phyloP scores from a whole-genome alignment of 2,888 invertebrate species.

The Pandemis cinnamomeana region DNA sequence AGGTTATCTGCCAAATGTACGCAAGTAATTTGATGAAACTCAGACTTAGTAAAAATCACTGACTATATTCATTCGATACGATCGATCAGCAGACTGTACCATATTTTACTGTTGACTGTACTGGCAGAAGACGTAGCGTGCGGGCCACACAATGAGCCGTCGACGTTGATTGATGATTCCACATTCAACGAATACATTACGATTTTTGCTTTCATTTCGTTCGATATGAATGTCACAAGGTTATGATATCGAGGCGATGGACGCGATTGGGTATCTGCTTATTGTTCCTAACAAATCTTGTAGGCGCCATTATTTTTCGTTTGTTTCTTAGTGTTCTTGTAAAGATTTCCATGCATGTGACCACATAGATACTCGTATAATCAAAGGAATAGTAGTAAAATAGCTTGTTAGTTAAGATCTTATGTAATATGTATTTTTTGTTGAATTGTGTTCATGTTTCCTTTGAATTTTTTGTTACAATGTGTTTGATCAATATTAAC shows the following conservation, averaged over 20 bases:
- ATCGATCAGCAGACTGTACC: conserved; percentile 15
- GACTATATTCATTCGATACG: background rate
- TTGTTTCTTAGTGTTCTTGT: background rate
- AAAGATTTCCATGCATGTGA: background rate
- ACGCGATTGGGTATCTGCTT: conserved; percentile 41
- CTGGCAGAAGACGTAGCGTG: conserved; percentile 68
- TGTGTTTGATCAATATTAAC: too few relatives aligned
- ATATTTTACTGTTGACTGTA: conserved; percentile 23
- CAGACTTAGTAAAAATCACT: too few relatives aligned
- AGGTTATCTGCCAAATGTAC: too few relatives aligned
- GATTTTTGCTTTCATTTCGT: conserved; percentile 82
- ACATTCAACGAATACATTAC: conserved; percentile 84
- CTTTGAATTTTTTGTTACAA: too few relatives aligned
- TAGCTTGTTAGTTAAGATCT: too few relatives aligned
- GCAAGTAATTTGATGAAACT: too few relatives aligned
- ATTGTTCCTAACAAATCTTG: conserved; percentile 15
- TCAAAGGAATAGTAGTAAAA: too few relatives aligned
- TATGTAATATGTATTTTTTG: too few relatives aligned
- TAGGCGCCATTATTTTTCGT: conserved; percentile 21
- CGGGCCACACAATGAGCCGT: conserved; percentile 81
- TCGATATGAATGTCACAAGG: conserved; percentile 83
- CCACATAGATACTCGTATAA: background rate
- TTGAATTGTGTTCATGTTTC: too few relatives aligned
- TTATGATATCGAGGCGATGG: conserved; percentile 78
- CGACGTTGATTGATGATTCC: conserved; percentile 81